These are phyloP conservation scores for Montifringilla adamsi DNA, from an alignment of 2,113 vertebrate species.

Conservation along the genomic window DNA sequence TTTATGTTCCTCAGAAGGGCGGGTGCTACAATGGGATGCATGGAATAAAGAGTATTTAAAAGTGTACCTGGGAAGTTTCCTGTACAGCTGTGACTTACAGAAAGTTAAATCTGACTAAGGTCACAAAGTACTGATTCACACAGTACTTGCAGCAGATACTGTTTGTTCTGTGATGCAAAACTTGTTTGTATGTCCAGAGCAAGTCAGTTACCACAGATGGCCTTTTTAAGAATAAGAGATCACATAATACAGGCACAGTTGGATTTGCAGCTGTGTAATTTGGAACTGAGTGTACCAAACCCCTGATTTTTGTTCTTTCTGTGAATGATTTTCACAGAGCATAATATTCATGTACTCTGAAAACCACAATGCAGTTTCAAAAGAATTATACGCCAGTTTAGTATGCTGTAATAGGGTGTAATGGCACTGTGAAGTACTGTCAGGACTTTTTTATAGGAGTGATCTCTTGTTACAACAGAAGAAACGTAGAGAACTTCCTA, in stretches of 20 bases:
- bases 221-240: constrained; percentile 18
- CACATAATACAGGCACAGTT: not conserved
- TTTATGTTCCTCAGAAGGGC: not conserved
- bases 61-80: not conserved
- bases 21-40: not conserved
- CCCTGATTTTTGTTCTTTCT: not conserved
- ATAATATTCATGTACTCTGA: not conserved
- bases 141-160: not conserved
- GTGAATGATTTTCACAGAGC: not conserved
- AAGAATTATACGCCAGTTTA: not conserved
- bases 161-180: not conserved
- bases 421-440: not conserved
- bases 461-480: not conserved
- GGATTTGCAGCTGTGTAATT: constrained; percentile 32
- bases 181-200: not conserved
- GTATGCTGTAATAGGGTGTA: not conserved
- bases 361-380: not conserved
- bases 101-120: not conserved
- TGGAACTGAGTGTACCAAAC: not conserved
- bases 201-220: not conserved
- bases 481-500: not conserved
- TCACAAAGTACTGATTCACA: not conserved
- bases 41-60: not conserved
- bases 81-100: not conserved
- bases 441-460: not conserved